Evolutionary conservation across 2,888 invertebrate genomes (phyloP), one percentile per base, ranked within the genome.

Genomic region (Isoperla grammatica): DNA sequence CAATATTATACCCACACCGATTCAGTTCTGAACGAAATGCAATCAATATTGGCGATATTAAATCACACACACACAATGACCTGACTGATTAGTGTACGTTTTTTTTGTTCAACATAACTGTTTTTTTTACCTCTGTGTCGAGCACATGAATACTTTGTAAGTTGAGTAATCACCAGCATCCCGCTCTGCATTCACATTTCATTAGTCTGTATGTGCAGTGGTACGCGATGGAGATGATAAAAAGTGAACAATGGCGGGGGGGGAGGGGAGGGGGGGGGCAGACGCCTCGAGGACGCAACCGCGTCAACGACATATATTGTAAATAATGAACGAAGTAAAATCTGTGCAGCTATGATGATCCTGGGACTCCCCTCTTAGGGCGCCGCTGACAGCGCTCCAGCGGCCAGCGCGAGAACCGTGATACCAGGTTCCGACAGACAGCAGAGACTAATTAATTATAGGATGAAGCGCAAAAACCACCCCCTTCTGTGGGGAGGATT

Each of bases 111-210:
- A 15, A 29, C 29, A 29, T 29, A 29, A 29, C 29, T 4, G 29
- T 29, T 29, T 29, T n/a, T n/a, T 29, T 22, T 49, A 15, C 35
- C 23, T 17, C 35, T 50, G 35, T 39, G 15, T 39, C 53, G 37
- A 19, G 37, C 53, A 35, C 39, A 53, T 53, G 53, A 39, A 53
- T 53, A 37, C 39, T 39, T 12, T 29, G 35, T 46, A 46, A 53
- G 53, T 39, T 35, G 53, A 53, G 53, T 53, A 53, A 39, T 53
- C 53, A 53, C 53, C 45, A 11, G 17, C 19, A 40, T 40, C 40
- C 40, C 29, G 29, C 29, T 29, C 12, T 19, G 45, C 17, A 45
- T 45, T 19, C 45, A 45, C 45, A 45, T 45, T 45, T 45, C 45
- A 45, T 45, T 45, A 29, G 54, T 39, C 29, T 54, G 37, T 39